These are phyloP conservation scores for Antechinus stuartii DNA, from an alignment of 2,113 vertebrate genomes.

Conservation along the genomic window DNA sequence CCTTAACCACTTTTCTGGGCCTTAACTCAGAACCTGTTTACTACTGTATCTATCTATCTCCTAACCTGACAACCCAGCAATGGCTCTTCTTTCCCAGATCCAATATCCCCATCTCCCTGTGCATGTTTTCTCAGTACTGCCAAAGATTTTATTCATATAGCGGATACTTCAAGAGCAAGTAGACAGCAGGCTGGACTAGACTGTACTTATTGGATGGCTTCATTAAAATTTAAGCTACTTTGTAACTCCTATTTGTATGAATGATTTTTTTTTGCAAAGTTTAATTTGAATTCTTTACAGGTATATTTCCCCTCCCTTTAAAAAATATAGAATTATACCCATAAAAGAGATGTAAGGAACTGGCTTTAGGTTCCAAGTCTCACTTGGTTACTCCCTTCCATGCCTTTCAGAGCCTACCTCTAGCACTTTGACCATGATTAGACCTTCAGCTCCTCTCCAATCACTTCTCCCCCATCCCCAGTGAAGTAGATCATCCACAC, in stretches of 20 bases:
- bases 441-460: neutral
- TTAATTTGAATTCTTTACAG: conserved; percentile 67
- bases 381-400: neutral
- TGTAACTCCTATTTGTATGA: neutral
- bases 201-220: neutral
- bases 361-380: conserved; percentile 38
- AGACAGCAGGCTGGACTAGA: neutral
- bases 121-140: neutral
- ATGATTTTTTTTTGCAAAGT: conserved; percentile 10
- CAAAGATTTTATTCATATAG: neutral
- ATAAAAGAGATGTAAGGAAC: conserved; percentile 21
- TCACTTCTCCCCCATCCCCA: conserved; percentile 1
- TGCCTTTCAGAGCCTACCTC: neutral
- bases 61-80: neutral
- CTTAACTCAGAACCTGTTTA: neutral
- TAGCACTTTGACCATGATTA: conserved; percentile 1
- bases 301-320: conserved; percentile 65
- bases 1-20: neutral
- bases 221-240: neutral
- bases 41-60: neutral
- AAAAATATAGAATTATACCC: conserved; percentile 59
- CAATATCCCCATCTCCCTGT: neutral
- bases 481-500: conserved; percentile 63
- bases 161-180: neutral
- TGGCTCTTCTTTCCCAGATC: neutral